Percentiles rank a stretch among this genome's conserved stretches.
phyloP scores from a whole-genome alignment of 2,888 invertebrate species.

The Andricus curvator region DNA sequence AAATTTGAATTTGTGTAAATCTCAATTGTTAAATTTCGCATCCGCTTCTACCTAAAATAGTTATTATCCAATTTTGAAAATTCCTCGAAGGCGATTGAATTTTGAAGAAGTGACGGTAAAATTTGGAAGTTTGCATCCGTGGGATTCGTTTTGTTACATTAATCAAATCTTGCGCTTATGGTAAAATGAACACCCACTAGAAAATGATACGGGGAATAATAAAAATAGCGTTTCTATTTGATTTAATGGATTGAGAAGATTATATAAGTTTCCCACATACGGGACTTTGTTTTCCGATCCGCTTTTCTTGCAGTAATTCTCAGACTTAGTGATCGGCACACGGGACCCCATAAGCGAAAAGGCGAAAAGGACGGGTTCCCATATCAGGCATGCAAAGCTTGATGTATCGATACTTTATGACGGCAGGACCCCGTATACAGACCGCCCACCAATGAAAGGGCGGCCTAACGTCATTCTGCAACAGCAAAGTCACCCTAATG shows the following conservation, averaged over 20 bases:
- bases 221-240: background rate
- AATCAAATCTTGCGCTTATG: background rate
- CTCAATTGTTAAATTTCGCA: too few relatives aligned
- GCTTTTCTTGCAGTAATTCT: slow-evolving; percentile 61
- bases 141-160: background rate
- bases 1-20: too few relatives aligned
- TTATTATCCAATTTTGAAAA: too few relatives aligned
- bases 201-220: background rate
- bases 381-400: slow-evolving; percentile 78
- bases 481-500: slow-evolving; percentile 75
- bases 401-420: slow-evolving; percentile 77
- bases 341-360: slow-evolving; percentile 53
- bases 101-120: too few relatives aligned
- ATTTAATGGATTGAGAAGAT: background rate
- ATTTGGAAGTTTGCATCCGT: background rate
- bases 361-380: slow-evolving; percentile 68
- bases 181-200: background rate
- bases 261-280: slow-evolving; percentile 54
- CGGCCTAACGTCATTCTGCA: slow-evolving; percentile 61
- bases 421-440: slow-evolving; percentile 67
- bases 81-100: too few relatives aligned
- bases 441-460: slow-evolving; percentile 73
- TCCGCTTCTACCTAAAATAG: too few relatives aligned
- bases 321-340: slow-evolving; percentile 61
- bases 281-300: slow-evolving; percentile 46